Percentiles rank a stretch among this genome's conserved stretches.
Evolutionary conservation across 2,113 vertebrate genomes (phyloP).

Genomic region (Chaetura pelagica): DNA sequence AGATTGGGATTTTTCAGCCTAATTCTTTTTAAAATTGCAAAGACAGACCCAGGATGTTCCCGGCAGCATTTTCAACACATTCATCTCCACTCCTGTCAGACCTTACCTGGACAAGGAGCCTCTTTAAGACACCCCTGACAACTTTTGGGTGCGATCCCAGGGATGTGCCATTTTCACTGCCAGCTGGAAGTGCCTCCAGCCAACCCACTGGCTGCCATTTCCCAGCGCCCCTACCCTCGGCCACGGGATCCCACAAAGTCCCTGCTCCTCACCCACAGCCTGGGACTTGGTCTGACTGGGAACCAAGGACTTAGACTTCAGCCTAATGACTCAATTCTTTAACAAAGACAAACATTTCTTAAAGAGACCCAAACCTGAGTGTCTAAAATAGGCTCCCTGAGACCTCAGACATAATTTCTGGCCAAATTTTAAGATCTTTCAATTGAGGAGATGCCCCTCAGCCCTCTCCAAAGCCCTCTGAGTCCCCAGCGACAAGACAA

Average conservation of each 20-base stretch:
- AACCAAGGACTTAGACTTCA: background rate
- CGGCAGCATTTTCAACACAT: background rate
- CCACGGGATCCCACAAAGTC: fast-evolving
- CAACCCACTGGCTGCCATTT: background rate
- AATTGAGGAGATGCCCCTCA: background rate
- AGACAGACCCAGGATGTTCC: background rate
- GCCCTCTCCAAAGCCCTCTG: background rate
- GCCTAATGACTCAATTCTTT: background rate
- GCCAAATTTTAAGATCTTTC: background rate
- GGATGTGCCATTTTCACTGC: fast-evolving
- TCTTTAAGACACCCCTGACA: background rate
- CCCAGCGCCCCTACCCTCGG: background rate
- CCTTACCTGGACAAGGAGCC: background rate
- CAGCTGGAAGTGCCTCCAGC: background rate
- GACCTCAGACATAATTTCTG: background rate
- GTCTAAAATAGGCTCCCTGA: background rate
- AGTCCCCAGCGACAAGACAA: background rate
- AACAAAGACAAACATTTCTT: constrained; percentile 2
- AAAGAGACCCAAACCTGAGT: background rate
- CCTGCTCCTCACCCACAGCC: fast-evolving
- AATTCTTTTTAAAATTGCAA: background rate
- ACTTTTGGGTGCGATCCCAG: background rate
- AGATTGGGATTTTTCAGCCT: background rate
- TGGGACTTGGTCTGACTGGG: background rate
- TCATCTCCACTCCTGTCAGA: background rate